Percentiles rank a stretch among this genome's conserved stretches.
Conservation (phyloP, 2,888 invertebrate species). For the Xestia xanthographa region DNA sequence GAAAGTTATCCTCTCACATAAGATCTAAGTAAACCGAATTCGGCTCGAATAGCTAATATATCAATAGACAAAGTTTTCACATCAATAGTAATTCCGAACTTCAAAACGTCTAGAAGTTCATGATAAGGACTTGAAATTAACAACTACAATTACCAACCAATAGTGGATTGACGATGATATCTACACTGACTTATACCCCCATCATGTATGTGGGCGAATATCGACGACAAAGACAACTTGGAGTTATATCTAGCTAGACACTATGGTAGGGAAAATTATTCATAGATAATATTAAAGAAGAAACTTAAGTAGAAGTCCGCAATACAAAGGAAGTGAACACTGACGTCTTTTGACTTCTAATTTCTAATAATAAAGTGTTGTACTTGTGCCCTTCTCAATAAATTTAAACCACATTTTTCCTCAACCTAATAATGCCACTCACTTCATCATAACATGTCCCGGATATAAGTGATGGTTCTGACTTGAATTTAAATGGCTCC, state of each 20-base stretch:
- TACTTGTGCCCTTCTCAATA: conserved; percentile 6
- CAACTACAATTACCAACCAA: neutral
- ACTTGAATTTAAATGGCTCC: conserved; percentile 19
- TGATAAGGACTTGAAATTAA: neutral
- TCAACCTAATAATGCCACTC: neutral
- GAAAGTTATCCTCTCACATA: neutral
- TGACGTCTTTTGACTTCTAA: neutral
- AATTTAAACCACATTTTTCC: conserved; percentile 5
- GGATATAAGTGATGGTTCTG: conserved; percentile 19
- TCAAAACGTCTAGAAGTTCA: neutral
- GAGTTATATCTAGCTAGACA: too few species aligned
- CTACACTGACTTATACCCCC: too few species aligned
- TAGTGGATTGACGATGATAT: neutral
- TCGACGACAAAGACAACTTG: neutral
- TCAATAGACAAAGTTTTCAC: conserved; percentile 1
- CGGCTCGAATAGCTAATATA: neutral
- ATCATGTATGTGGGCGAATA: neutral
- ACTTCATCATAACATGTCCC: conserved; percentile 1
- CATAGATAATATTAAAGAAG: neutral
- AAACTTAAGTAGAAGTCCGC: neutral
- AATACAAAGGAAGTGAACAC: neutral
- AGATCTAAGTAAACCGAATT: neutral
- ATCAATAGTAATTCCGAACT: neutral
- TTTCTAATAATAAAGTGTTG: neutral
- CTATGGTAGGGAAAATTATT: neutral